phyloP scores from a whole-genome alignment of 2,888 invertebrate genomes.

The Agriopis aurantiaria region DNA sequence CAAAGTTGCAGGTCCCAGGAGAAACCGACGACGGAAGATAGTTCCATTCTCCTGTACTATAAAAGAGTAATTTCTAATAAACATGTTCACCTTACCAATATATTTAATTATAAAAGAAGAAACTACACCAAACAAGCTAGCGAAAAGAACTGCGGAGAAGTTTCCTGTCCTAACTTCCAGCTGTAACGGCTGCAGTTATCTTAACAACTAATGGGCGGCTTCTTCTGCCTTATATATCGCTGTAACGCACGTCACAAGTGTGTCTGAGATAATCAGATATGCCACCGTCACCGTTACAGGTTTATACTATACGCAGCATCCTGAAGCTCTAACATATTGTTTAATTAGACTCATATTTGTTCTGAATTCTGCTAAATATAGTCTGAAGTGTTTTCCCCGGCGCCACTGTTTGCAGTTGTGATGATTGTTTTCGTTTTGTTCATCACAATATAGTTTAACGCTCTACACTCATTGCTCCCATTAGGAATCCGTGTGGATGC shows the following conservation, averaged over 20 bases:
- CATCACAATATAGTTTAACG: neutral
- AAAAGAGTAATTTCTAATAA: neutral
- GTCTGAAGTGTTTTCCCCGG: constrained; percentile 24
- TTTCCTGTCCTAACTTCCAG: constrained; percentile 12
- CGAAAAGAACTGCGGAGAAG: constrained; percentile 1
- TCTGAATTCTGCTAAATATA: constrained; percentile 38
- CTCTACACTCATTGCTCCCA: too few species aligned
- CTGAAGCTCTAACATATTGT: constrained; percentile 6
- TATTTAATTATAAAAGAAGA: constrained; percentile 1
- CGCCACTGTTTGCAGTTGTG: constrained; percentile 20
- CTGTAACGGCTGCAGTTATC: constrained; percentile 18
- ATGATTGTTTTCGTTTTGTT: constrained; percentile 18
- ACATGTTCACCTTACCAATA: constrained; percentile 28
- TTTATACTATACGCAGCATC: constrained; percentile 15
- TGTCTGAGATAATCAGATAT: constrained; percentile 37
- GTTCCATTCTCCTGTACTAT: too few species aligned
- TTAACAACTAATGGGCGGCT: constrained; percentile 19
- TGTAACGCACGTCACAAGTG: constrained; percentile 33
- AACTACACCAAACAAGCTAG: constrained; percentile 15
- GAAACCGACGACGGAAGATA: too few species aligned
- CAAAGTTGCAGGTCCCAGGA: too few species aligned
- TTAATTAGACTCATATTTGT: constrained; percentile 32
- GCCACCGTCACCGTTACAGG: constrained; percentile 42
- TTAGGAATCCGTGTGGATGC: too few species aligned
- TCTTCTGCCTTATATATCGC: constrained; percentile 39